Evolutionary conservation across 2,113 vertebrate species (phyloP), one percentile per base, ranked within the genome.

Genomic region (Osmerus eperlanus): DNA sequence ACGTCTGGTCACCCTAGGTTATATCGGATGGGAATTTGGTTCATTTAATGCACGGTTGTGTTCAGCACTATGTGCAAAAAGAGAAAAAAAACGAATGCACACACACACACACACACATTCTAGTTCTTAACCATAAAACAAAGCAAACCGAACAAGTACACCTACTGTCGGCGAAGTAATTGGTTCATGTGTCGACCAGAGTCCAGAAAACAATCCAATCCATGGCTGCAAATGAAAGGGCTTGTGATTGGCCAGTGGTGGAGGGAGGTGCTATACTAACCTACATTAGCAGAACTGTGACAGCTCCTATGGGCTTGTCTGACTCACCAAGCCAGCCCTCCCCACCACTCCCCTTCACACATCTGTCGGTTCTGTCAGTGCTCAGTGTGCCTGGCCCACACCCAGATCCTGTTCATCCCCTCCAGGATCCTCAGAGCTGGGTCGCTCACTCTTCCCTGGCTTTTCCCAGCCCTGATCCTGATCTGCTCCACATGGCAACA

Each of bases 261-360:
- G 5, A 47, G 56, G 32, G 16, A 12, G 36, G 5, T n/a, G 2
- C 25, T 53, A 21, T 71, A 9, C 80, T 83, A 84, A 87, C 80
- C 79, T 84, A 77, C 76, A 86, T 84, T 66, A 74, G 8, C 70
- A 68, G 68, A 83, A 80, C 62, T 75, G 61, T 84, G 83, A 81
- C 82, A 78, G 79, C 73, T 85, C 83, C 85, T 79, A 4, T 78
- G 78, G 84, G 80, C 67, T 64, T 8, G 32, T 66, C 55, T 4
- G 3, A 59, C 73, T 73, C 68, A 62, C 58, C n/a, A 14, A 3
- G 23, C 60, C 14, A 62, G 28, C 60, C 25, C 0, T 68, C 71
- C 52, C 13, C 47, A 65, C 25, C 32, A 71, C 72, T 12, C 29
- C 65, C 76, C 80, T 80, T 76, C 77, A 79, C 73, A 76, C 77